Evolutionary conservation across 2,797 vertebrate genomes (phyloP), one percentile per base, ranked within the genome.

Genomic region (Avahi laniger): DNA sequence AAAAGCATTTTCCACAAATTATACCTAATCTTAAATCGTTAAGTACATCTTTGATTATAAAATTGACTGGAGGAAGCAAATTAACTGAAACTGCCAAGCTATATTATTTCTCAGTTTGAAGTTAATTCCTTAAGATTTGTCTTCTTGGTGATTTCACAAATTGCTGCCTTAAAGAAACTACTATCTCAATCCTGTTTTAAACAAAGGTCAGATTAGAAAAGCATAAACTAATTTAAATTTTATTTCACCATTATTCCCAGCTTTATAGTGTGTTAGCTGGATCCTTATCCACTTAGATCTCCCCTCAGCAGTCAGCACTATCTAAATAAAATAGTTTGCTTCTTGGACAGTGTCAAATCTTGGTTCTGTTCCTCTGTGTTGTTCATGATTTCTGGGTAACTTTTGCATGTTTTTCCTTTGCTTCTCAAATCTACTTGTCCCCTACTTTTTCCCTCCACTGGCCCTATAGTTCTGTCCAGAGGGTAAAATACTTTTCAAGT

Each of bases 31-130:
- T 91, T 88, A 85, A 65, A 79, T 65, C 20, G 50, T 83, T 28
- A 88, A 57, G 9, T 84, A 65, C 5, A 67, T 87, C 43, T 92
- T 86, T 79, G 46, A 15, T 80, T 89, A 85, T 70, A 88, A 79
- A 86, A 83, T n/a, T 88, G 61, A 72, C 24, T 35, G 24, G 65
- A 33, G 67, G 70, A 13, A 61, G 33, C n/a, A 22, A 75, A 73
- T 73, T 75, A 95, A 73, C 52, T 91, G 30, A 46, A 90, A 80
- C 6, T 93, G 35, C 41, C 35, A 48, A 89, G 43, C 48, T 93
- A 0, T 41, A 57, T 95, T 97, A 38, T 92, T 97, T 94, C 84
- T 96, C 73, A 94, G 46, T 95, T 90, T 96, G 76, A 95, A 95
- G 94, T 90, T 75, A 80, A 92, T 90, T 82, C 46, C 70, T 84